These are phyloP conservation scores for Echinops telfairi DNA, from an alignment of 2,113 vertebrate genomes.

Conservation along the genomic window DNA sequence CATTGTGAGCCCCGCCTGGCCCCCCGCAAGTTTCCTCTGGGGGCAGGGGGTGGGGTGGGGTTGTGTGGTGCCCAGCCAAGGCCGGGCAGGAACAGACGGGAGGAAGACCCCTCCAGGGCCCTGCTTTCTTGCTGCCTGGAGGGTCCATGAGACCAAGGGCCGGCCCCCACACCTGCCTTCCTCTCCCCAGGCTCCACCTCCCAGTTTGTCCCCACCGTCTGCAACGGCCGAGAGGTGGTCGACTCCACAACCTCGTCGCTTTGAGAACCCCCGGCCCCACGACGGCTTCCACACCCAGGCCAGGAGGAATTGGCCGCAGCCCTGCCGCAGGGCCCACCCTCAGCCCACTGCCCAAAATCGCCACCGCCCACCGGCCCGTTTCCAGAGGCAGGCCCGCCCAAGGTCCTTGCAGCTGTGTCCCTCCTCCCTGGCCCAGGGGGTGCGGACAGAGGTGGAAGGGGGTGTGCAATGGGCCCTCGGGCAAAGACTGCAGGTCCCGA, in stretches of 20 bases:
- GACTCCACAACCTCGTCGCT: constrained; percentile 98
- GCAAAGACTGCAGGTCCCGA: constrained; percentile 36
- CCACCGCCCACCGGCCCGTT: neutral
- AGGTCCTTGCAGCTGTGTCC: neutral
- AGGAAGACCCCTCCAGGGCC: neutral
- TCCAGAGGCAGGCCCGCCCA: neutral
- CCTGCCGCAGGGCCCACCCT: constrained; percentile 61
- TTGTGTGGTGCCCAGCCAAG: no score
- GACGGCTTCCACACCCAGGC: neutral
- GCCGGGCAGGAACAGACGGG: no score
- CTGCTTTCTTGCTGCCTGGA: neutral
- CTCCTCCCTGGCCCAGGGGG: neutral
- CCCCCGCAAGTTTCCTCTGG: neutral
- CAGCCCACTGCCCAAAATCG: neutral
- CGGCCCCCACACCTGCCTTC: constrained; percentile 35
- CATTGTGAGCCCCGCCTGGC: no score
- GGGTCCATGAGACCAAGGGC: neutral
- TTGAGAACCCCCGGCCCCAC: constrained; percentile 85
- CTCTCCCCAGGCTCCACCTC: constrained; percentile 90
- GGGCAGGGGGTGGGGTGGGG: no score
- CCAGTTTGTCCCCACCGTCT: constrained; percentile 95
- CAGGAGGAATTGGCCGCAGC: constrained; percentile 68
- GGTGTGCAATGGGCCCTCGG: neutral
- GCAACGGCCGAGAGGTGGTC: constrained; percentile 97
- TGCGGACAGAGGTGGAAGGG: neutral